A percentile compares a stretch with the other conserved stretches of the same genome.
Evolutionary conservation across 2,113 vertebrate genomes (phyloP).

Genomic region (Bos indicus): DNA sequence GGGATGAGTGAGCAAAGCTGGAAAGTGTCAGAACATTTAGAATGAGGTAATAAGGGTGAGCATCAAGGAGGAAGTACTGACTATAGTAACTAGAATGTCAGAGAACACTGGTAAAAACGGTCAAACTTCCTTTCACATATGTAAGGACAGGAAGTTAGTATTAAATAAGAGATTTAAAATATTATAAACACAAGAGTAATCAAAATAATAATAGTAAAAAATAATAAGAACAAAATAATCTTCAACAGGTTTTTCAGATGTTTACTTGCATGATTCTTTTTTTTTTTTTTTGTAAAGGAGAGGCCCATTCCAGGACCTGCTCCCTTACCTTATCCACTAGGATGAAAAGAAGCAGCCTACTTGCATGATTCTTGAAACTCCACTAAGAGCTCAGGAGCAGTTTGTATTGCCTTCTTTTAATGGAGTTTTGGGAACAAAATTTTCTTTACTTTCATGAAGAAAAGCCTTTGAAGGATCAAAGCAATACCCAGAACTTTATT

Average conservation of each 20-base stretch:
- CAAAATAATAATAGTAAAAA: not conserved
- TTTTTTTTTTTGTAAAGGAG: no score
- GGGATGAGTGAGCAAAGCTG: not conserved
- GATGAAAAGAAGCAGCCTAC: not conserved
- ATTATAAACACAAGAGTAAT: not conserved
- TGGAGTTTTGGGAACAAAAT: conserved; percentile 79
- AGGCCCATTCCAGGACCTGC: no score
- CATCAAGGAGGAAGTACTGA: not conserved
- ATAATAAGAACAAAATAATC: conserved; percentile 5
- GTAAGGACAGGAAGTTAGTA: not conserved
- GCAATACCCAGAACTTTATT: conserved; percentile 69
- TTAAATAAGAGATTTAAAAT: conserved; percentile 26
- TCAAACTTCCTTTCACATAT: not conserved
- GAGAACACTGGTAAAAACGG: not conserved
- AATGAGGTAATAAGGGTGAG: not conserved
- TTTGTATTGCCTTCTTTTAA: conserved; percentile 81
- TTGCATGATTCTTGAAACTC: conserved; percentile 17
- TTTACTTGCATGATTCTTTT: conserved; percentile 1
- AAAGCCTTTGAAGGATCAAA: conserved; percentile 95
- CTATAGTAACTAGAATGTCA: not conserved
- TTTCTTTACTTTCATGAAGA: conserved; percentile 90
- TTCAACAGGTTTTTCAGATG: not conserved
- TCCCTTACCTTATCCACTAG: no score
- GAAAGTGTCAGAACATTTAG: not conserved
- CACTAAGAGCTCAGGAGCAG: conserved; percentile 37